These are phyloP conservation scores for Suricata suricatta DNA, from an alignment of 2,113 vertebrate species.

Conservation along the genomic window DNA sequence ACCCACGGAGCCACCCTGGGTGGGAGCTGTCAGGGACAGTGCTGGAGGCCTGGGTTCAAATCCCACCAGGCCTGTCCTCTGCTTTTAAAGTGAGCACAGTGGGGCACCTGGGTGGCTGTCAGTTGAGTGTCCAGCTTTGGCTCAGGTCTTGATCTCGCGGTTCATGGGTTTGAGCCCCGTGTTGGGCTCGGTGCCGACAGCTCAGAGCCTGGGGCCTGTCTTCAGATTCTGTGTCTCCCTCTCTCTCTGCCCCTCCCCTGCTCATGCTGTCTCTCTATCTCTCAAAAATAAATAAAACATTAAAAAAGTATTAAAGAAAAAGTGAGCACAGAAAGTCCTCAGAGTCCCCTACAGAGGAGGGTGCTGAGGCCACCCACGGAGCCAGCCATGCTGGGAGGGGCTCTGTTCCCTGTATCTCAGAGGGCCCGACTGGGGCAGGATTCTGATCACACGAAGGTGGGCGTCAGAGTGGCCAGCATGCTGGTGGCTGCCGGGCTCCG, in stretches of 20 bases:
- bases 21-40: background rate
- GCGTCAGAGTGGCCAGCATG: fast-evolving
- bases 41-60: background rate
- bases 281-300: no score
- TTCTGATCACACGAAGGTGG: background rate
- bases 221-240: no score
- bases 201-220: no score
- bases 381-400: fast-evolving
- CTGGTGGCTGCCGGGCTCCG: background rate
- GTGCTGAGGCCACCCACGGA: background rate
- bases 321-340: background rate
- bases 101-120: no score
- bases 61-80: background rate
- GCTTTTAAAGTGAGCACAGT: background rate
- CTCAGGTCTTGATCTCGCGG: no score
- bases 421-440: background rate
- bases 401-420: background rate
- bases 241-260: no score
- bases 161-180: no score
- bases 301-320: no score
- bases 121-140: no score
- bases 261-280: no score
- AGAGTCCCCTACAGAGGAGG: background rate
- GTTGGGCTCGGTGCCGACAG: no score
- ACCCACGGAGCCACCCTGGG: background rate